Evolutionary conservation across 2,797 vertebrate genomes (phyloP).

Genomic region (Molossus molossus): DNA sequence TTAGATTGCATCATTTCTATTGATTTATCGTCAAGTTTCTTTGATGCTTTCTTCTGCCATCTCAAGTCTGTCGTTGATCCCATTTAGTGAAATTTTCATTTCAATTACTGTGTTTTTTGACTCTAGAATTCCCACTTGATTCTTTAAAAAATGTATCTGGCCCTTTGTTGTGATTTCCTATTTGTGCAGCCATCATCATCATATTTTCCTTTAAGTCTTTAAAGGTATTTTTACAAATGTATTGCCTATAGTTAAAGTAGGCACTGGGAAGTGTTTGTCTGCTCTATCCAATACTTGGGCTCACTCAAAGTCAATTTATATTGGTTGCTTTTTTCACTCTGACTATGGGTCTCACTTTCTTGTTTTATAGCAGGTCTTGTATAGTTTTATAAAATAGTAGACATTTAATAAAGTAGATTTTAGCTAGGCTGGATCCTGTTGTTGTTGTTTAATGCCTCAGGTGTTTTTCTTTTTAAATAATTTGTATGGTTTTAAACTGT

Average conservation of each 20-base stretch:
- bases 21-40: not conserved
- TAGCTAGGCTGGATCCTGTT: not conserved
- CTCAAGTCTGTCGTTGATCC: not conserved
- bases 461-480: not conserved
- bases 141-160: not conserved
- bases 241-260: not conserved
- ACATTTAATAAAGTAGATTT: not conserved
- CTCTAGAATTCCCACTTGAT: not conserved
- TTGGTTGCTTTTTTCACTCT: not conserved
- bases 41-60: not conserved
- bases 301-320: not conserved
- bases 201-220: not conserved
- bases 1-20: not conserved
- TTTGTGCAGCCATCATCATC: not conserved
- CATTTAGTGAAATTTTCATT: not conserved
- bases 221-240: not conserved
- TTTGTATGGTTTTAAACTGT: not conserved
- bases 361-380: not conserved
- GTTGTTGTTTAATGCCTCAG: not conserved
- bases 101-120: not conserved
- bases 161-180: not conserved
- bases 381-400: not conserved
- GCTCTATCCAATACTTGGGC: no score
- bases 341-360: not conserved
- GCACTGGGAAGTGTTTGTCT: not conserved